Percentiles rank a stretch among this genome's conserved stretches.
Evolutionary conservation across 2,113 vertebrate genomes (phyloP).

Genomic region (Barbus barbus): DNA sequence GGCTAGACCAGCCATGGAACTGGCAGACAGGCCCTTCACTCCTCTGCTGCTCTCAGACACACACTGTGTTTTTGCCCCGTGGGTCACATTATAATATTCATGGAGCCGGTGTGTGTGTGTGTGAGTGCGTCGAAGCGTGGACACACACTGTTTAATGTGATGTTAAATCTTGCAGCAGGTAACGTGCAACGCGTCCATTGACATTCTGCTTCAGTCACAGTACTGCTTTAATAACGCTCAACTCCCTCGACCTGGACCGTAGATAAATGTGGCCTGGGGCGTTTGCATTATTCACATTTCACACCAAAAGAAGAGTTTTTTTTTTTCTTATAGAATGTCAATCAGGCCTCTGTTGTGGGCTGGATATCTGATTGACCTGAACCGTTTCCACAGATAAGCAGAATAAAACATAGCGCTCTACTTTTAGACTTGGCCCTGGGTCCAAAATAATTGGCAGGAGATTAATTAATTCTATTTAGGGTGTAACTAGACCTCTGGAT

Average conservation of each 20-base stretch:
- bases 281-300: constrained; percentile 30
- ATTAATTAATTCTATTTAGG: constrained; percentile 27
- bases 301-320: not conserved
- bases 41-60: constrained; percentile 26
- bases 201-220: constrained; percentile 16
- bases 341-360: not conserved
- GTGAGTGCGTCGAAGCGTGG: not conserved
- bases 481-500: constrained; percentile 14
- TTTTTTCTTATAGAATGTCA: not conserved
- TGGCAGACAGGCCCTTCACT: constrained; percentile 1
- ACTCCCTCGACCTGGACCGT: constrained; percentile 9
- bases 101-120: constrained; percentile 23
- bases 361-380: constrained; percentile 22
- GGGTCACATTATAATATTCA: constrained; percentile 51
- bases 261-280: constrained; percentile 22
- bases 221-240: constrained; percentile 1
- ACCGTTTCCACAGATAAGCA: constrained; percentile 7
- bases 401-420: constrained; percentile 23
- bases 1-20: not conserved
- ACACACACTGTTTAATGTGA: constrained; percentile 28
- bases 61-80: constrained; percentile 22
- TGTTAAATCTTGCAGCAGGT: constrained; percentile 36
- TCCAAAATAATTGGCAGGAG: constrained; percentile 37
- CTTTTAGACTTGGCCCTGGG: constrained; percentile 20
- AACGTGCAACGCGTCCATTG: not conserved